phyloP scores from a whole-genome alignment of 2,888 invertebrate genomes.

The Oegoconia quadripuncta region DNA sequence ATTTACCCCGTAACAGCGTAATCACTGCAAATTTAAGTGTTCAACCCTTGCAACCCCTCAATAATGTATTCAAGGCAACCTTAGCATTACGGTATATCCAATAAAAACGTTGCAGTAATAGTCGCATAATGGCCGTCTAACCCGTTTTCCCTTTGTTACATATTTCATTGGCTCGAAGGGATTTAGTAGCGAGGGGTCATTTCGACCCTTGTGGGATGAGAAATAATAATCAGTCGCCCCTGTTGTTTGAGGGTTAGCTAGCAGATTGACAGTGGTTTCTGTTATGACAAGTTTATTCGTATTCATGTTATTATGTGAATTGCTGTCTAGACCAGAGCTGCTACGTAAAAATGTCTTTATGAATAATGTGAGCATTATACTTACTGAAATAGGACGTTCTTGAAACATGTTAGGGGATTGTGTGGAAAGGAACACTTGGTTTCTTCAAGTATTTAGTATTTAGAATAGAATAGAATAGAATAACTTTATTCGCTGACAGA shows the following conservation, averaged over 20 bases:
- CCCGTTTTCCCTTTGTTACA: slow-evolving; percentile 64
- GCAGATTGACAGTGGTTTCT: slow-evolving; percentile 18
- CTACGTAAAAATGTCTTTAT: too few relatives aligned
- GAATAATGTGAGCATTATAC: too few relatives aligned
- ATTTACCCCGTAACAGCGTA: slow-evolving; percentile 42
- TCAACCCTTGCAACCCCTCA: slow-evolving; percentile 35
- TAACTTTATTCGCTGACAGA: too few relatives aligned
- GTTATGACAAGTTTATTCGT: slow-evolving; percentile 5
- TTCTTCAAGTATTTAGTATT: too few relatives aligned
- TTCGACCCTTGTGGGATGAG: slow-evolving; percentile 37
- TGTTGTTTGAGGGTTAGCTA: slow-evolving; percentile 29
- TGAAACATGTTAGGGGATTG: too few relatives aligned
- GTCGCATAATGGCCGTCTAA: slow-evolving; percentile 46
- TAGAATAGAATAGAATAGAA: too few relatives aligned
- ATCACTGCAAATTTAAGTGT: slow-evolving; percentile 39
- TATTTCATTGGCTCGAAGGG: slow-evolving; percentile 62
- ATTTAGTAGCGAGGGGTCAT: slow-evolving; percentile 53
- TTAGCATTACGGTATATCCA: slow-evolving; percentile 44
- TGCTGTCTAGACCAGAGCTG: too few relatives aligned
- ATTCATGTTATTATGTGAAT: slow-evolving; percentile 4
- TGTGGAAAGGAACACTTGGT: too few relatives aligned
- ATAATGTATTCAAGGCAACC: slow-evolving; percentile 48
- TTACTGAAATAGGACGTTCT: too few relatives aligned
- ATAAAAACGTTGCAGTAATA: slow-evolving; percentile 52
- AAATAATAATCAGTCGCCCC: slow-evolving; percentile 44